Evolutionary conservation across 2,797 vertebrate species (phyloP).

Genomic region (Sebastes kiyomatsui): DNA sequence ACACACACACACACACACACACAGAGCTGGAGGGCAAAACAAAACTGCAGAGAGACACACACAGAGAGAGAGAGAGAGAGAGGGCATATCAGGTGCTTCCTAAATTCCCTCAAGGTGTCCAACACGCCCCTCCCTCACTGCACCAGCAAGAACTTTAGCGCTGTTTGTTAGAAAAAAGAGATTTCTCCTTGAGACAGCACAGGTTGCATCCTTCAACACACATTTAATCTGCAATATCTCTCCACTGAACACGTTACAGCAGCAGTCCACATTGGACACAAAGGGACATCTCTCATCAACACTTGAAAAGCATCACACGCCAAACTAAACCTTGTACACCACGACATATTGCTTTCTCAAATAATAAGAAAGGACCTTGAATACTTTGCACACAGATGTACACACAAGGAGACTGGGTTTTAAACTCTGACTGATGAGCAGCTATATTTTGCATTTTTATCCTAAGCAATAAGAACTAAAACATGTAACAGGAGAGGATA

Average conservation of each 20-base stretch:
- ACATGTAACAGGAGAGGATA: not conserved
- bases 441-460: not conserved
- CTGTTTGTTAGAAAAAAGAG: conserved; percentile 7
- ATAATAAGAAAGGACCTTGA: conserved; percentile 22
- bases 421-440: not conserved
- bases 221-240: conserved; percentile 24
- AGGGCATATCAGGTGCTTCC: conserved; percentile 39
- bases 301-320: conserved; percentile 17
- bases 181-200: conserved; percentile 32
- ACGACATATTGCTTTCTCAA: not conserved
- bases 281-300: conserved; percentile 28
- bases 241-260: conserved; percentile 12
- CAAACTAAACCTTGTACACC: not conserved
- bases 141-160: conserved; percentile 3
- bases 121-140: not conserved
- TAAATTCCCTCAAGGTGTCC: conserved; percentile 36
- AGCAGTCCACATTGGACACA: conserved; percentile 2
- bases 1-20: conserved; percentile 9
- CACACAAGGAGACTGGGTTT: not conserved
- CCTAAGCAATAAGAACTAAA: not conserved
- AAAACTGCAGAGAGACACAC: conserved; percentile 40
- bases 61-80: not conserved
- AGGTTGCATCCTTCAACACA: conserved; percentile 12
- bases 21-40: conserved; percentile 43
- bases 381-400: not conserved